phyloP scores from a whole-genome alignment of 64 coral and sea anemone genomes.

The Dendronephthya gigantea region DNA sequence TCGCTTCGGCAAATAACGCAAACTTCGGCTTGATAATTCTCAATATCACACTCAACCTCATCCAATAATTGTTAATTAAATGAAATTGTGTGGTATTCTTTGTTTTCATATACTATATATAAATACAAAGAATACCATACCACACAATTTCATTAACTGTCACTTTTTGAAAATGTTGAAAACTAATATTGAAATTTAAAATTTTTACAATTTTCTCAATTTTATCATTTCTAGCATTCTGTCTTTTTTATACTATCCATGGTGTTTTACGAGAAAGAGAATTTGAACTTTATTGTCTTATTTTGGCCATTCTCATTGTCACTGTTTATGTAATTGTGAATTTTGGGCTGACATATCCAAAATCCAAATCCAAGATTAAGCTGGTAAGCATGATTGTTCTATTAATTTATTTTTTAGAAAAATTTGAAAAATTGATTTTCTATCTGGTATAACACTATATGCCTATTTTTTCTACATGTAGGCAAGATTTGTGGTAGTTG shows the following conservation, averaged over 20 bases:
- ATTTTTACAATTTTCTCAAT: too few species aligned
- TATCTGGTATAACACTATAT: not conserved
- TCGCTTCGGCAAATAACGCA: too few species aligned
- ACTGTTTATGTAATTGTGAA: not conserved
- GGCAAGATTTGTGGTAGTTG: not conserved
- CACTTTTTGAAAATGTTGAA: too few species aligned
- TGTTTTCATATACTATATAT: too few species aligned
- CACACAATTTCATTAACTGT: too few species aligned
- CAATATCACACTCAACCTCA: too few species aligned
- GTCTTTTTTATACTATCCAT: conserved; percentile 11
- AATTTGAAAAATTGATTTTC: too few species aligned
- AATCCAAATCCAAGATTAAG: not conserved
- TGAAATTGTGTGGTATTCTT: too few species aligned
- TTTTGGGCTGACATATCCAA: not conserved
- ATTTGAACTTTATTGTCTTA: conserved; percentile 18
- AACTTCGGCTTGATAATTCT: too few species aligned
- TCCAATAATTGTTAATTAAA: too few species aligned
- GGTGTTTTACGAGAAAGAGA: conserved; percentile 2
- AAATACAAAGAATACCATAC: too few species aligned
- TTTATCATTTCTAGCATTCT: not conserved
- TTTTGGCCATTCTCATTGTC: not conserved
- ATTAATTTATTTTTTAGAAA: not conserved
- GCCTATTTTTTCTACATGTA: not conserved
- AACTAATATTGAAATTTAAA: too few species aligned
- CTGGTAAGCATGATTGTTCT: not conserved